These are phyloP conservation scores for Manis javanica DNA, from an alignment of 2,797 vertebrate species.

Conservation along the genomic window DNA sequence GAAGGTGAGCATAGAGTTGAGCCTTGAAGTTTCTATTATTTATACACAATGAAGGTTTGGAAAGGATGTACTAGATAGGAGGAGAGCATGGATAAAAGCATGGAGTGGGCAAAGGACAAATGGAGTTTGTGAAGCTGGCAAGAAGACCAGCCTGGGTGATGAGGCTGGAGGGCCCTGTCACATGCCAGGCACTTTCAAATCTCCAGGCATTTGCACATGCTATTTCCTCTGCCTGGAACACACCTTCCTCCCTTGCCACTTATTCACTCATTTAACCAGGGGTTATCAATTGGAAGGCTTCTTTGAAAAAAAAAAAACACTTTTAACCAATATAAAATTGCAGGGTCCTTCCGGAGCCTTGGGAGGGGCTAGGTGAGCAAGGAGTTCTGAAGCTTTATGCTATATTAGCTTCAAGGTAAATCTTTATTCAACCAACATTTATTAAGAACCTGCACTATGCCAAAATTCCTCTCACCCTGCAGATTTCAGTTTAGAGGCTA, in stretches of 20 bases:
- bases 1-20: constrained; percentile 1
- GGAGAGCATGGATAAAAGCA: background rate
- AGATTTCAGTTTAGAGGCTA: background rate
- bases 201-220: background rate
- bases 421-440: background rate
- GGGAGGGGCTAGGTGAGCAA: background rate
- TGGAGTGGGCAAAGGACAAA: background rate
- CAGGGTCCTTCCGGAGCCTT: background rate
- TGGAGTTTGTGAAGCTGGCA: background rate
- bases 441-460: background rate
- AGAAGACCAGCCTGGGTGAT: background rate
- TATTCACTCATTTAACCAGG: background rate
- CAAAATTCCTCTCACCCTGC: background rate
- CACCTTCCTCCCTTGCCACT: background rate
- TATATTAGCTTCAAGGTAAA: background rate
- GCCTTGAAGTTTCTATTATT: background rate
- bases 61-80: background rate
- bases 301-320: background rate
- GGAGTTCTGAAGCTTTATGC: background rate
- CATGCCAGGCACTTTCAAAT: background rate
- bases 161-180: background rate
- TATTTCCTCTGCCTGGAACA: background rate
- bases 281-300: background rate
- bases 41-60: background rate
- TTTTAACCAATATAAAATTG: background rate